Evolutionary conservation across 2,113 vertebrate species (phyloP).

Genomic region (Zapus hudsonius): DNA sequence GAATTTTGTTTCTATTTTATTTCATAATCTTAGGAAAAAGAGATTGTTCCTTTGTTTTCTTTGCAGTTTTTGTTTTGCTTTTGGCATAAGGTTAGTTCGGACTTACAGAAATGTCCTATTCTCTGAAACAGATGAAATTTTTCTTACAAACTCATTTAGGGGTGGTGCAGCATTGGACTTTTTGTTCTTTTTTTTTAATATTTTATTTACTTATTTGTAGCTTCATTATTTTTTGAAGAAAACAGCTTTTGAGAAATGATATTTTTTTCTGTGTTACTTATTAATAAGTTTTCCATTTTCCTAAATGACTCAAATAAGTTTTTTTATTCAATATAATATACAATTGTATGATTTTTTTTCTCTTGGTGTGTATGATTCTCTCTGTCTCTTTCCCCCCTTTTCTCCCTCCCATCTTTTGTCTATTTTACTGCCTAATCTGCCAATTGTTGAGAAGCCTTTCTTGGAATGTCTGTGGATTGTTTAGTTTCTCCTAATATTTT

Average conservation of each 20-base stretch:
- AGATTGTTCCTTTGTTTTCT: slow-evolving; percentile 6
- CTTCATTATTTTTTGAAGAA: background rate
- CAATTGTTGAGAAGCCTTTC: background rate
- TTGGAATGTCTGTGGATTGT: background rate
- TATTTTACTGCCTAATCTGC: background rate
- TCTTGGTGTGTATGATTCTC: background rate
- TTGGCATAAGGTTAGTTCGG: background rate
- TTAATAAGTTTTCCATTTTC: background rate
- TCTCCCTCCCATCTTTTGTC: background rate
- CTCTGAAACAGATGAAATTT: background rate
- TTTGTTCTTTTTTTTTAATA: background rate
- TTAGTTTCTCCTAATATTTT: background rate
- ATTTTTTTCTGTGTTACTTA: background rate
- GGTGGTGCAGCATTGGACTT: background rate
- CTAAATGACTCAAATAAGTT: background rate
- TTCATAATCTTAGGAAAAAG: slow-evolving; percentile 12
- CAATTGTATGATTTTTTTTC: background rate
- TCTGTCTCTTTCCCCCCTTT: too few relatives aligned
- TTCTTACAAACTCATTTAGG: background rate
- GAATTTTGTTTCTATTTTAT: slow-evolving; percentile 40
- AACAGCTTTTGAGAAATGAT: background rate
- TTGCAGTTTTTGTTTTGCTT: background rate
- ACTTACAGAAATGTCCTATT: background rate
- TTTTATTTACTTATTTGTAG: background rate
- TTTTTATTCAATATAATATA: background rate